Percentiles rank a stretch among this genome's conserved stretches.
Conservation (phyloP, 2,888 invertebrate species). For the Hipparchia semele region DNA sequence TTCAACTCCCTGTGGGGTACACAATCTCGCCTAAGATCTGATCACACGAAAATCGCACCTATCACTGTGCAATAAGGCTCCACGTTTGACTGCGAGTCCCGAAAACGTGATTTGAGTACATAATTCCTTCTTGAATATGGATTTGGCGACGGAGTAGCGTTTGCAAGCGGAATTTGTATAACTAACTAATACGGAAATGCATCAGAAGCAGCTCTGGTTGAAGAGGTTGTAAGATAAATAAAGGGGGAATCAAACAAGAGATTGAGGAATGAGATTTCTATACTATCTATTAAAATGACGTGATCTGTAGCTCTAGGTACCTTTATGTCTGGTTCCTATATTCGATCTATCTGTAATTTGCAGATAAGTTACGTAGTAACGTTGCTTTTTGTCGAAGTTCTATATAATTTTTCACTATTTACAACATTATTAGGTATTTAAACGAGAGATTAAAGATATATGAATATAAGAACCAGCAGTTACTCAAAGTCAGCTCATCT, state of each 20-base stretch:
- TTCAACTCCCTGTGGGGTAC: slow-evolving; percentile 48
- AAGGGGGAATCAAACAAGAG: background rate
- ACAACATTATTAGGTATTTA: too few species aligned
- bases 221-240: background rate
- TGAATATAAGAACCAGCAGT: too few species aligned
- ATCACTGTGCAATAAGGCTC: slow-evolving; percentile 32
- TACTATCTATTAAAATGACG: too few species aligned
- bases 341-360: too few species aligned
- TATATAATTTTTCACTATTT: too few species aligned
- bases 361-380: too few species aligned
- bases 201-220: slow-evolving; percentile 11
- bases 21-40: slow-evolving; percentile 34
- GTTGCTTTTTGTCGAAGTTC: too few species aligned
- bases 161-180: slow-evolving; percentile 29
- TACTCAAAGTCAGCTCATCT: too few species aligned
- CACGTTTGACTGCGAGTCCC: slow-evolving; percentile 19
- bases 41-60: slow-evolving; percentile 32
- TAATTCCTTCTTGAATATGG: slow-evolving; percentile 43
- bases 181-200: slow-evolving; percentile 31
- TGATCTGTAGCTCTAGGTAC: too few species aligned
- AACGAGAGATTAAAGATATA: too few species aligned
- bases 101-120: slow-evolving; percentile 41
- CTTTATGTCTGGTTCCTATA: too few species aligned
- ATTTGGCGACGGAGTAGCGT: slow-evolving; percentile 36
- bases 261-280: too few species aligned